phyloP scores from a whole-genome alignment of 2,797 vertebrate genomes.

The Zalophus californianus region DNA sequence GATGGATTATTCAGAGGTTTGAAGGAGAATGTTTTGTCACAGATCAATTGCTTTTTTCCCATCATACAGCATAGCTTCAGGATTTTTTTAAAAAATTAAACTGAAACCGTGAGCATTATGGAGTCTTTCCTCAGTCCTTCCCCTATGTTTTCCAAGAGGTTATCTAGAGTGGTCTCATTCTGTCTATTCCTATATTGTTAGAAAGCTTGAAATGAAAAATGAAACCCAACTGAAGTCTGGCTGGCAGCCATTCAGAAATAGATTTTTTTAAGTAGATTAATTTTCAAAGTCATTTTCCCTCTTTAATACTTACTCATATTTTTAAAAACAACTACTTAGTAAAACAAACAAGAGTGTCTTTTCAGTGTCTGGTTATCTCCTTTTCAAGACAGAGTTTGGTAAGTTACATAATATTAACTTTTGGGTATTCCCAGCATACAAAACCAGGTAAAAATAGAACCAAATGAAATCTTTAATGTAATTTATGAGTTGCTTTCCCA shows the following conservation, averaged over 20 bases:
- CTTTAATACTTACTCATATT: not conserved
- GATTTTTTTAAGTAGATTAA: slow-evolving; percentile 1
- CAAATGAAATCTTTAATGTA: slow-evolving; percentile 22
- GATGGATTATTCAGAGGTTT: slow-evolving; percentile 3
- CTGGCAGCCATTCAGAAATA: slow-evolving; percentile 49
- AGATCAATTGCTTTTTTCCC: not conserved
- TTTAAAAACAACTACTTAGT: slow-evolving; percentile 26
- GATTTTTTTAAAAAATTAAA: slow-evolving; percentile 6
- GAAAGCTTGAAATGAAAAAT: slow-evolving; percentile 68
- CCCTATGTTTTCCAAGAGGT: not conserved
- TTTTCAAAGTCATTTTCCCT: slow-evolving; percentile 49
- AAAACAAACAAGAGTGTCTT: slow-evolving; percentile 8
- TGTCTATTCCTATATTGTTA: not conserved
- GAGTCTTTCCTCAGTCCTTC: not conserved
- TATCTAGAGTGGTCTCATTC: not conserved
- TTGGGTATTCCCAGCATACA: not conserved
- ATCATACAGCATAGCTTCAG: not conserved
- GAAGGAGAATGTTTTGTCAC: not conserved
- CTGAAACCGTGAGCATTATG: not conserved
- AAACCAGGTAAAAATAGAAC: slow-evolving; percentile 55
- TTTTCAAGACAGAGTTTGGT: slow-evolving; percentile 42
- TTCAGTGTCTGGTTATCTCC: slow-evolving; percentile 5
- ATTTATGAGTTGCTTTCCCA: slow-evolving; percentile 25
- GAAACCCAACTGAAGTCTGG: slow-evolving; percentile 20
- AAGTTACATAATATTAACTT: slow-evolving; percentile 11